Conservation (phyloP, 2,113 vertebrate genomes). For the Strix aluco region DNA sequence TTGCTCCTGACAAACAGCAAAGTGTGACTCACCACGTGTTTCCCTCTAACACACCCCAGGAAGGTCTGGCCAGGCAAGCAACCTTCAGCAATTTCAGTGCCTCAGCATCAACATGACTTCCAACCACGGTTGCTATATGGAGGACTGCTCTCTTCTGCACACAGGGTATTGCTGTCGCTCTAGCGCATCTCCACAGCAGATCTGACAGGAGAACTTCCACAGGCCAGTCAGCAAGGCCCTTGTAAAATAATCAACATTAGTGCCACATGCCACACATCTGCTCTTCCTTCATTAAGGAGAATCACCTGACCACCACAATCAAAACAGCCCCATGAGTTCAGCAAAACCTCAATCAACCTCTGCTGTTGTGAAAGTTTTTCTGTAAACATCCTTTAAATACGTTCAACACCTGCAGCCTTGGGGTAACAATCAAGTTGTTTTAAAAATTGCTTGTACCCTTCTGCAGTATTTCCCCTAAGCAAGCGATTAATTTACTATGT, state of each 20-base stretch:
- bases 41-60: not conserved
- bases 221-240: accelerated
- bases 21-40: accelerated
- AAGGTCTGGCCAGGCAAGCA: no score
- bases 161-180: not conserved
- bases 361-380: not conserved
- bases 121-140: accelerated
- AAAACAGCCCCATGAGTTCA: not conserved
- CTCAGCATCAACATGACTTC: accelerated
- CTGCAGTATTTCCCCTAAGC: not conserved
- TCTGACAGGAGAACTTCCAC: not conserved
- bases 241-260: not conserved
- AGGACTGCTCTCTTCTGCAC: not conserved
- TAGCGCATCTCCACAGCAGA: not conserved
- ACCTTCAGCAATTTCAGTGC: not conserved
- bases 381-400: not conserved
- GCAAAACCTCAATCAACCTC: not conserved
- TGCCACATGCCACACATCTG: not conserved
- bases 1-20: not conserved
- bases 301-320: not conserved
- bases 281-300: not conserved
- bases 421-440: not conserved
- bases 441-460: not conserved
- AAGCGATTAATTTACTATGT: not conserved
- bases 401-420: not conserved